Base-by-base conservation (phyloP, 2,797 vertebrate genomes). In the Chanos chanos region DNA sequence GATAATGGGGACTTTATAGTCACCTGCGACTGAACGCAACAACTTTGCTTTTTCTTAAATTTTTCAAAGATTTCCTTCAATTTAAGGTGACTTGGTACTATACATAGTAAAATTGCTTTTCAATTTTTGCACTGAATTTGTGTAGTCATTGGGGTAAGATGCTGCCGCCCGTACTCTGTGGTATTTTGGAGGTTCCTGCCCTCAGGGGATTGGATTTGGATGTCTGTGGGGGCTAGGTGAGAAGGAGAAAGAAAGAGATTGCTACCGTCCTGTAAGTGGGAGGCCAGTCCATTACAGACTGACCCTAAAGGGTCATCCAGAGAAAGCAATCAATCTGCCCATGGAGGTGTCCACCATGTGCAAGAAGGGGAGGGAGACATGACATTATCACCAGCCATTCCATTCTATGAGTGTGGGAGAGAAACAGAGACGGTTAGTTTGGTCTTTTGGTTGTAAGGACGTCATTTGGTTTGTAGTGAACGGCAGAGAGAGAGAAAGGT, bases 251-350 rank as follows among this genome's bases (percentile, higher is more conserved):
- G 61, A 45, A 52, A 58, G 68, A 82, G 77, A 82, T 77, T 82
- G 79, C 61, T 39, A 72, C 75, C 19, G 71, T 81, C 72, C 75
- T 78, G 70, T 63, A 79, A 75, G 78, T 81, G 78, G 83, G 81
- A 86, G 82, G 76, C 61, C 24, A 78, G 77, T 79, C 70, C 73
- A 81, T 86, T 86, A 85, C 72, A 67, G 74, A 30, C 8, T 77
- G 79, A 85, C 82, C 83, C 73, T 15, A 27, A 37, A 72, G 71
- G 80, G 79, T 80, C 77, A 78, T 75, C 76, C 47, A 64, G 64
- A 74, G 64, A 75, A 73, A 72, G 77, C 68, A 76, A 81, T 83
- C 83, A 81, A 81, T 87, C 78, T 83, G 54, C 36, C 61, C 64
- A 80, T 83, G 74, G 81, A 80, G 75, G 73, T 64, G 68, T 77